phyloP scores from a whole-genome alignment of 2,113 vertebrate genomes.

The Seriola dumerili region DNA sequence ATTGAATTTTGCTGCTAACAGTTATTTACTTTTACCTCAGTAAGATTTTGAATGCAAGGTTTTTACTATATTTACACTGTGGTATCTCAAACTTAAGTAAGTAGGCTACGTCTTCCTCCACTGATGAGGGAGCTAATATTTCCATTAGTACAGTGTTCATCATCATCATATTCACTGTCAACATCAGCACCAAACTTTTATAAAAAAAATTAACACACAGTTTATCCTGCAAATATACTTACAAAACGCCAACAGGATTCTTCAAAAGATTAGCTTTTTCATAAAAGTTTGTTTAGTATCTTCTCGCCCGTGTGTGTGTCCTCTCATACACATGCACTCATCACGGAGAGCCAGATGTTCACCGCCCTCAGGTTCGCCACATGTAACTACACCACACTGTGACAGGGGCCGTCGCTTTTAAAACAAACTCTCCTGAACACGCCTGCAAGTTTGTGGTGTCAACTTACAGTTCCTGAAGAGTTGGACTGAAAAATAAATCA shows the following conservation, averaged over 20 bases:
- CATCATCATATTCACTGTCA: not conserved
- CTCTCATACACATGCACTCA: slow-evolving; percentile 29
- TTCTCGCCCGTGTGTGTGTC: not conserved
- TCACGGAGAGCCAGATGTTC: slow-evolving; percentile 68
- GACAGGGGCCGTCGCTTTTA: slow-evolving; percentile 31
- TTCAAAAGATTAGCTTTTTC: not conserved
- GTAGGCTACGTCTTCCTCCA: not conserved
- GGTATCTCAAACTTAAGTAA: too few species aligned
- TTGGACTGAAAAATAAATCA: not conserved
- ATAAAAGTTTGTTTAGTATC: slow-evolving; percentile 8
- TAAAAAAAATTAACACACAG: not conserved
- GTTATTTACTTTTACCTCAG: too few species aligned
- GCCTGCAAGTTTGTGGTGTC: slow-evolving; percentile 69
- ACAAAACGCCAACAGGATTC: slow-evolving; percentile 18
- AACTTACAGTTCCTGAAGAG: slow-evolving; percentile 46
- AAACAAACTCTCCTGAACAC: slow-evolving; percentile 43
- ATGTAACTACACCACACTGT: slow-evolving; percentile 9
- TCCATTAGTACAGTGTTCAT: not conserved
- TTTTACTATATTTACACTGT: not conserved
- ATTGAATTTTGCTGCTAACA: not conserved
- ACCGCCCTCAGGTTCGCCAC: slow-evolving; percentile 41
- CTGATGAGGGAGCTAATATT: not conserved
- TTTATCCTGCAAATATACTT: slow-evolving; percentile 25
- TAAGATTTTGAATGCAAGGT: not conserved
- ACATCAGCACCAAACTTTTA: not conserved